Evolutionary conservation across 2,113 vertebrate species (phyloP).

Genomic region (Epinephelus moara): DNA sequence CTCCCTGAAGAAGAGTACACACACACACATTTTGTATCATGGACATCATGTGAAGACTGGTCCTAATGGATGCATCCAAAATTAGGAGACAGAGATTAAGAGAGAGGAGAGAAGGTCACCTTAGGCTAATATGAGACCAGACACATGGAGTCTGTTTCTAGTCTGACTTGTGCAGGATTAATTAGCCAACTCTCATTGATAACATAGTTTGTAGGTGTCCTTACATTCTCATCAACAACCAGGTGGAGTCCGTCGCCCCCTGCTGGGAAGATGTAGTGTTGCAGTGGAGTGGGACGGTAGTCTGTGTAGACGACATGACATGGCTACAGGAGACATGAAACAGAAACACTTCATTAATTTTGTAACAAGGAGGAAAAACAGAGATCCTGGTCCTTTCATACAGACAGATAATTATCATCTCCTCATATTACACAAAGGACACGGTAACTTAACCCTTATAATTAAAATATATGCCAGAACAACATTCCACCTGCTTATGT

Average conservation of each 20-base stretch:
- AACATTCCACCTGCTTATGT: constrained; percentile 91
- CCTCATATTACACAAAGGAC: background rate
- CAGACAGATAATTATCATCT: background rate
- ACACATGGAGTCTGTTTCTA: background rate
- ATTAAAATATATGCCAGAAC: background rate
- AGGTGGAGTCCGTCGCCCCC: constrained; percentile 98
- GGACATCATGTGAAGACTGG: background rate
- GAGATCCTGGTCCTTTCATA: background rate
- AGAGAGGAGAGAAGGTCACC: background rate
- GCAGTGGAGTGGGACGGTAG: constrained; percentile 96
- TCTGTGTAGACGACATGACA: constrained; percentile 99
- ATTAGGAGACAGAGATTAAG: background rate
- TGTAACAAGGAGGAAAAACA: background rate
- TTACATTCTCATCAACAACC: constrained; percentile 98
- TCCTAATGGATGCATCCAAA: background rate
- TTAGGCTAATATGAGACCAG: background rate
- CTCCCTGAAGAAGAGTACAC: constrained; percentile 85
- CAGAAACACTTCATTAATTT: constrained; percentile 18
- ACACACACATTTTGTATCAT: background rate
- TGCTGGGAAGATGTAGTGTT: constrained; percentile 98
- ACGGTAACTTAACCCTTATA: background rate
- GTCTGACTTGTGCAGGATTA: background rate
- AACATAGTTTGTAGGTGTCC: constrained; percentile 30
- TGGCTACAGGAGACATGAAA: constrained; percentile 83
- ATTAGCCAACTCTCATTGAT: background rate